These are phyloP conservation scores for Eupithecia dodoneata DNA, from an alignment of 2,888 invertebrate species.

Conservation along the genomic window DNA sequence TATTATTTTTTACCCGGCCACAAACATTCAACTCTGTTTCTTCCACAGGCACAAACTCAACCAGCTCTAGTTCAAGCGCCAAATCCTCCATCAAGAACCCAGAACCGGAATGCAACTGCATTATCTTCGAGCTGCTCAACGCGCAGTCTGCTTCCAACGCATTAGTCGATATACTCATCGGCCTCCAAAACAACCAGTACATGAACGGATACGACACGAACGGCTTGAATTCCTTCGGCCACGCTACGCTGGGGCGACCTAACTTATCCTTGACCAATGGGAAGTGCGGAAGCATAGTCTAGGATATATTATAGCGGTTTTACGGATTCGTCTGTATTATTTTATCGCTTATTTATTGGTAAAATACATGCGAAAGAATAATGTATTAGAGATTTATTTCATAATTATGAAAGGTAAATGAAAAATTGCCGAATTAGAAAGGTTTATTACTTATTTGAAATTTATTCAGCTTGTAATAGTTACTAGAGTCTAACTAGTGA, in stretches of 20 bases:
- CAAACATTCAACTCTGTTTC: neutral
- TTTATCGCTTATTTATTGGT: neutral
- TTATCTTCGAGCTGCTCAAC: conserved; percentile 75
- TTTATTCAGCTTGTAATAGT: conserved; percentile 14
- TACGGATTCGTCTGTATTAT: neutral
- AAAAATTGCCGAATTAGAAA: conserved; percentile 20
- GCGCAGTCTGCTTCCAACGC: conserved; percentile 78
- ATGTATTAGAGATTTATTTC: conserved; percentile 24
- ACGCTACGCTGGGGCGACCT: conserved; percentile 65
- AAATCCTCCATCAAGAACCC: conserved; percentile 65
- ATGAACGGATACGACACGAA: conserved; percentile 68
- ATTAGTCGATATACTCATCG: conserved; percentile 74
- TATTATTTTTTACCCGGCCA: neutral
- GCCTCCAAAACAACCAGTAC: conserved; percentile 78
- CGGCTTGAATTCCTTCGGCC: conserved; percentile 59
- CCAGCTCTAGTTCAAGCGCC: conserved; percentile 62
- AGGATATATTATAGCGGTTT: conserved; percentile 36
- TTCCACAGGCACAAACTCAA: conserved; percentile 58
- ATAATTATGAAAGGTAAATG: conserved; percentile 12
- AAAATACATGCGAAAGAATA: neutral
- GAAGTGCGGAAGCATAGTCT: conserved; percentile 78
- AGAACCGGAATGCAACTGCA: conserved; percentile 78
- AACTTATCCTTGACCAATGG: conserved; percentile 76
- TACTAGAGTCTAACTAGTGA: conserved; percentile 22
- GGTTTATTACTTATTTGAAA: conserved; percentile 10